Percentiles rank a stretch among this genome's conserved stretches.
Conservation (phyloP, 2,888 invertebrate genomes). For the Plebejus anna region DNA sequence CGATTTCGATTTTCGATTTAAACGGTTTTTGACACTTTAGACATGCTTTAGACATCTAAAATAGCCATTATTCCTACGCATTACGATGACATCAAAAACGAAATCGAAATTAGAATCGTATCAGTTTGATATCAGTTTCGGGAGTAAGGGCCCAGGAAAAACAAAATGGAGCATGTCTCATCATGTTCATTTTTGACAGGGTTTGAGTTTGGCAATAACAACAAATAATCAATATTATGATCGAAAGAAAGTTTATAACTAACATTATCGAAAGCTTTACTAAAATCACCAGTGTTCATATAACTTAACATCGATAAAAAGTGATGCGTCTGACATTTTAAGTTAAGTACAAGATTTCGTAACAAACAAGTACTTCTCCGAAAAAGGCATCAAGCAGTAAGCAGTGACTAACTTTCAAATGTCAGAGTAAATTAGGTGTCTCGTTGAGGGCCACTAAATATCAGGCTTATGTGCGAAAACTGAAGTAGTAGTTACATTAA, state of each 20-base stretch:
- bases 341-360: background rate
- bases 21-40: too few relatives aligned
- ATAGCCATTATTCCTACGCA: too few relatives aligned
- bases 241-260: background rate
- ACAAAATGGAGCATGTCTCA: too few relatives aligned
- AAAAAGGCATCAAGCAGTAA: background rate
- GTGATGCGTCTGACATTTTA: constrained; percentile 3
- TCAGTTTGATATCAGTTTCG: too few relatives aligned
- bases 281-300: background rate
- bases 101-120: too few relatives aligned
- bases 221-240: background rate
- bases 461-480: background rate
- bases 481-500: too few relatives aligned
- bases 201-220: too few relatives aligned
- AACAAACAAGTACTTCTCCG: background rate
- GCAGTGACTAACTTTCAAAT: constrained; percentile 1
- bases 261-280: background rate
- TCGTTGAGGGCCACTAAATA: background rate
- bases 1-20: too few relatives aligned
- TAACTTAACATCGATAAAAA: background rate
- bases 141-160: too few relatives aligned
- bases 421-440: background rate
- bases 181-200: too few relatives aligned
- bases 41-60: too few relatives aligned
- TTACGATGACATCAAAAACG: too few relatives aligned